Evolutionary conservation across 2,888 invertebrate genomes (phyloP).

Genomic region (Mythimna vitellina): DNA sequence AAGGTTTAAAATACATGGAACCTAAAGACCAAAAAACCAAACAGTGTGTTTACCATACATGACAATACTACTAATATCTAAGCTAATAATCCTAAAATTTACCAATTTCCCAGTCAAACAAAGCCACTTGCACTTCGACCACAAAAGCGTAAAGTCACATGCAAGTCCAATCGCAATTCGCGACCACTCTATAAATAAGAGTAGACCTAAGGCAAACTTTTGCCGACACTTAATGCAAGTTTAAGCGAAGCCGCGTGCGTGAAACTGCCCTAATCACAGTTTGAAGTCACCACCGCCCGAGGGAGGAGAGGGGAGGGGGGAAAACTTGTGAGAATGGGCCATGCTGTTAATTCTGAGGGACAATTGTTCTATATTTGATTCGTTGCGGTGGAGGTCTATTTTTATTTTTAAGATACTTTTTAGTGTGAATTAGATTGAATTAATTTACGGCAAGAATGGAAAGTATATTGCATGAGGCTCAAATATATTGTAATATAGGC

Average conservation of each 20-base stretch:
- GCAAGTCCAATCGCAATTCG: conserved; percentile 36
- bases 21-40: neutral
- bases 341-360: conserved; percentile 11
- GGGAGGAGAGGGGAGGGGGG: conserved; percentile 14
- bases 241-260: conserved; percentile 61
- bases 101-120: neutral
- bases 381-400: too few relatives aligned
- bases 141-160: conserved; percentile 21
- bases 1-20: too few relatives aligned
- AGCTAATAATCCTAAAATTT: neutral
- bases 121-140: conserved; percentile 3
- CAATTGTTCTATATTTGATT: conserved; percentile 38
- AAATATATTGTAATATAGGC: too few relatives aligned
- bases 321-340: conserved; percentile 27
- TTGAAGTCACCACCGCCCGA: conserved; percentile 51
- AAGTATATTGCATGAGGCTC: too few relatives aligned
- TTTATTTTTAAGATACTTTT: too few relatives aligned
- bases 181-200: conserved; percentile 55
- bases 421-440: too few relatives aligned
- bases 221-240: conserved; percentile 63
- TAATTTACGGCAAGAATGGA: too few relatives aligned
- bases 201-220: conserved; percentile 53
- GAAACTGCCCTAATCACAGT: conserved; percentile 66
- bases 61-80: neutral
- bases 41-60: neutral